phyloP scores from a whole-genome alignment of 2,797 vertebrate species.

The Onychomys torridus region DNA sequence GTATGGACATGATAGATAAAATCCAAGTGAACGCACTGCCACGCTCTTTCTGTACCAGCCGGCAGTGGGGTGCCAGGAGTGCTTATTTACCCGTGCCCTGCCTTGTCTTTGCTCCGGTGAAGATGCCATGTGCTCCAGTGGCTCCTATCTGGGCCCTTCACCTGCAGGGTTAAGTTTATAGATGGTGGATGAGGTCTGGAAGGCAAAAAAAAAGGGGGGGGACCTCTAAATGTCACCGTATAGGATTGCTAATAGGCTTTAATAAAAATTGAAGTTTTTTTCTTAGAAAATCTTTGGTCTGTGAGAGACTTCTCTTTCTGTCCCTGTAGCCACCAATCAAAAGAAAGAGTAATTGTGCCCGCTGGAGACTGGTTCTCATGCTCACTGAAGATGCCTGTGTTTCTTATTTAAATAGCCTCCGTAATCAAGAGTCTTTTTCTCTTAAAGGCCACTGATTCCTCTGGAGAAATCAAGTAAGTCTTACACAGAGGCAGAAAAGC shows the following conservation, averaged over 20 bases:
- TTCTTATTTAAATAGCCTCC: slow-evolving; percentile 58
- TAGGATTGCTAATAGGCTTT: background rate
- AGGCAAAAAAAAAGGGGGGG: background rate
- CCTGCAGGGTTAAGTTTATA: background rate
- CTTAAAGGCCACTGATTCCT: slow-evolving; percentile 59
- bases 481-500: slow-evolving; percentile 53
- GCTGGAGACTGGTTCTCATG: slow-evolving; percentile 6
- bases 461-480: slow-evolving; percentile 73
- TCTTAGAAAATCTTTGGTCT: slow-evolving; percentile 35
- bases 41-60: background rate
- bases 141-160: background rate
- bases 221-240: background rate
- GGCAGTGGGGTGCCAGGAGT: background rate
- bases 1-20: background rate
- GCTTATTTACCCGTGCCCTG: background rate
- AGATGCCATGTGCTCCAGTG: fast-evolving
- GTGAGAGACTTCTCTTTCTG: slow-evolving; percentile 56
- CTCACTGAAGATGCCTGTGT: slow-evolving; percentile 76
- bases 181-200: background rate
- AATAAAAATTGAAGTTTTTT: background rate
- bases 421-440: slow-evolving; percentile 67
- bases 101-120: background rate
- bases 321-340: background rate
- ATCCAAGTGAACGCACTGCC: too few species aligned
- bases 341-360: slow-evolving; percentile 74